Conservation (phyloP, 2,113 vertebrate genomes). For the Notiomystis cincta region DNA sequence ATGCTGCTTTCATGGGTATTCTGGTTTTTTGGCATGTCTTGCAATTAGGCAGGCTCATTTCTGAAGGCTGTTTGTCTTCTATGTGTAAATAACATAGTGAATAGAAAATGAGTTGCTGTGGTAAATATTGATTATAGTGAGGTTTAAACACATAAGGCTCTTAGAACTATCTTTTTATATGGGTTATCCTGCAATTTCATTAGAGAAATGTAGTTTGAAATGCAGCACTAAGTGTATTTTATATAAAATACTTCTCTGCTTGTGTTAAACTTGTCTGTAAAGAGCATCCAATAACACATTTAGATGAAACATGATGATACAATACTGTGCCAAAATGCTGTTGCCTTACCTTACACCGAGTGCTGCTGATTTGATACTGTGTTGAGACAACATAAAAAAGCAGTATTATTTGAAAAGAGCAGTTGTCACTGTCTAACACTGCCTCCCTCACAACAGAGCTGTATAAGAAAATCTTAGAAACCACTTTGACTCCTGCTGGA, state of each 20-base stretch:
- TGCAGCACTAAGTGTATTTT: background rate
- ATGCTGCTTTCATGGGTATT: background rate
- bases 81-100: background rate
- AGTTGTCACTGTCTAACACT: background rate
- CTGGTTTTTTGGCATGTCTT: background rate
- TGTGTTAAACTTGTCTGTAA: background rate
- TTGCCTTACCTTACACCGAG: background rate
- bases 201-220: background rate
- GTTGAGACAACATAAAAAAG: background rate
- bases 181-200: background rate
- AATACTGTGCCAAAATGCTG: background rate
- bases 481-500: constrained; percentile 88
- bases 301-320: background rate
- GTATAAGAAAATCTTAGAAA: constrained; percentile 94
- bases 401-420: background rate
- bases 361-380: background rate
- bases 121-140: constrained; percentile 1
- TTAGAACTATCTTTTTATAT: background rate
- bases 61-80: background rate
- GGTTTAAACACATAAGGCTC: background rate
- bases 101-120: background rate
- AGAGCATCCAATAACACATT: background rate
- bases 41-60: constrained; percentile 1
- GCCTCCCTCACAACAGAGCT: constrained; percentile 76
- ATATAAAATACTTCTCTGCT: background rate